Percentiles rank a stretch among this genome's conserved stretches.
phyloP scores from a whole-genome alignment of 2,113 vertebrate species.

The Elephas maximus region DNA sequence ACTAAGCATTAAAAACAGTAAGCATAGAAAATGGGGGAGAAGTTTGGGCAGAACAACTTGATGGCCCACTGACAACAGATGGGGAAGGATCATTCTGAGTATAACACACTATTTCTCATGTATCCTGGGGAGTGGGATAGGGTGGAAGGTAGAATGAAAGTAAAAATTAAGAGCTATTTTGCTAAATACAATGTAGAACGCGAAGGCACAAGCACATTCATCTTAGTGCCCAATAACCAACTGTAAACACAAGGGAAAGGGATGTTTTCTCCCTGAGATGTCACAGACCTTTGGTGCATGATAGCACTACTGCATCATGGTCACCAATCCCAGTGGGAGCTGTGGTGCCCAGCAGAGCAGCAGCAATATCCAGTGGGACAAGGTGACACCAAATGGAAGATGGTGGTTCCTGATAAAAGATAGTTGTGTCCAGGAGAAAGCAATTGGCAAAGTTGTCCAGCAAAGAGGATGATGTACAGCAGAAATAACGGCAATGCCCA shows the following conservation, averaged over 20 bases:
- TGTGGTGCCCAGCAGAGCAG: background rate
- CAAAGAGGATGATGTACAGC: background rate
- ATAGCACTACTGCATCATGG: background rate
- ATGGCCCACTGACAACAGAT: background rate
- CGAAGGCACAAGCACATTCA: background rate
- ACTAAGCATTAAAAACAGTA: background rate
- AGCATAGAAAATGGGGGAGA: background rate
- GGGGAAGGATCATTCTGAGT: background rate
- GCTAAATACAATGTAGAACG: background rate
- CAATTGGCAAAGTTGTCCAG: background rate
- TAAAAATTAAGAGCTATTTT: background rate
- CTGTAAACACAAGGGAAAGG: background rate
- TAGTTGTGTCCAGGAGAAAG: background rate
- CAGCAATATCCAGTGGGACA: background rate
- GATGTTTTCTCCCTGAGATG: background rate
- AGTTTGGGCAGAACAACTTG: background rate
- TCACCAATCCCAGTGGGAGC: background rate
- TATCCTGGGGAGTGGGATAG: background rate
- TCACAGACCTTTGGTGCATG: background rate
- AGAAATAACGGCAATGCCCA: background rate
- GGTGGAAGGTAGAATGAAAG: background rate
- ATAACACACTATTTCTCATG: background rate
- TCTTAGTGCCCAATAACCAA: background rate
- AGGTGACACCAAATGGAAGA: background rate
- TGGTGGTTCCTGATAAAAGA: background rate